Evolutionary conservation across 2,113 vertebrate genomes (phyloP).

Genomic region (Python bivittatus): DNA sequence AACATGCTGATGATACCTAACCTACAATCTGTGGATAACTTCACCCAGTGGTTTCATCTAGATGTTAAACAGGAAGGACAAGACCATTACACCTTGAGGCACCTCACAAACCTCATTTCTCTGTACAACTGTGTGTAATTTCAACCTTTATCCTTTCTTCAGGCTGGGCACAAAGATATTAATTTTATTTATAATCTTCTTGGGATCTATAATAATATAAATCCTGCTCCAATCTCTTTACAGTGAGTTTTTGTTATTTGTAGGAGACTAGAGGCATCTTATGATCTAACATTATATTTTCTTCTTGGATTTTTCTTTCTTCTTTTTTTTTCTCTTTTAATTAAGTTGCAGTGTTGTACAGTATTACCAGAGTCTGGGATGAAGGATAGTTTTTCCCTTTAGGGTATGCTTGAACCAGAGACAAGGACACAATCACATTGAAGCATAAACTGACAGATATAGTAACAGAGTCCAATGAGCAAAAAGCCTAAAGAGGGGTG

Average conservation of each 20-base stretch:
- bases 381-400: not conserved
- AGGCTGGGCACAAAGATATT: not conserved
- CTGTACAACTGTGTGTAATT: not conserved
- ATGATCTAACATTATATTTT: not conserved
- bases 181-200: not conserved
- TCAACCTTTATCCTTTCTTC: not conserved
- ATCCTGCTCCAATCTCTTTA: not conserved
- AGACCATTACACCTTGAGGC: not conserved
- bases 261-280: not conserved
- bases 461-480: not conserved
- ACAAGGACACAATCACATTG: not conserved
- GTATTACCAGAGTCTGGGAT: not conserved
- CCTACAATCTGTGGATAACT: not conserved
- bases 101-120: not conserved
- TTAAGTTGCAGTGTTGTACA: not conserved
- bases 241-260: not conserved
- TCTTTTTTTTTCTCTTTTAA: not conserved
- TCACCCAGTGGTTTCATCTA: not conserved
- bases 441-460: not conserved
- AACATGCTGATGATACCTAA: not conserved
- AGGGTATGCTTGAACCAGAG: not conserved
- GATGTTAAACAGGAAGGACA: not conserved
- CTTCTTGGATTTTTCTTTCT: not conserved
- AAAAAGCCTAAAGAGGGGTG: not conserved
- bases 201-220: not conserved